Evolutionary conservation across 2,888 invertebrate genomes (phyloP).

Genomic region (Conomelus anceps): DNA sequence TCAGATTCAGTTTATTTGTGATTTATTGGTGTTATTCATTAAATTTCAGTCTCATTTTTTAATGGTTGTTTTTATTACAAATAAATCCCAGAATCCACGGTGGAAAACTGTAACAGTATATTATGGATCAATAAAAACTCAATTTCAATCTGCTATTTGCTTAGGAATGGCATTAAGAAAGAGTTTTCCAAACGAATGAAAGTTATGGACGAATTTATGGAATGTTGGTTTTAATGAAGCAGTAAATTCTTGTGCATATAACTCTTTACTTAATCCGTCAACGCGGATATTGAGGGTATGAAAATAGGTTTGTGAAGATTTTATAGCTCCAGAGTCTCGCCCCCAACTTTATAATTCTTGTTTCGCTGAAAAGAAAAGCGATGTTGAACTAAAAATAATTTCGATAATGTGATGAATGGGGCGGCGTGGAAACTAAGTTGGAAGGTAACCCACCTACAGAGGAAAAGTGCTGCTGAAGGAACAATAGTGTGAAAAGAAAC

Average conservation of each 20-base stretch:
- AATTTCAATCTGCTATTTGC: not conserved
- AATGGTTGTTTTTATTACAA: too few species aligned
- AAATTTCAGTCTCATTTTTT: too few species aligned
- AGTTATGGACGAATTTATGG: not conserved
- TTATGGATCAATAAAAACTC: not conserved
- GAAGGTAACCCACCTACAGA: not conserved
- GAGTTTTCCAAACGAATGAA: not conserved
- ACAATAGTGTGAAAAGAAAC: too few species aligned
- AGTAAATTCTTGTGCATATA: not conserved
- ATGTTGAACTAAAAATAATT: not conserved
- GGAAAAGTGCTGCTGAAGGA: not conserved
- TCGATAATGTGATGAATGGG: not conserved
- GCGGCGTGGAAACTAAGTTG: not conserved
- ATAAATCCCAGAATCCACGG: not conserved
- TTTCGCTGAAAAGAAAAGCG: not conserved
- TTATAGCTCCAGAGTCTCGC: not conserved
- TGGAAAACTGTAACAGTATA: not conserved
- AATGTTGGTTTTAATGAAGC: not conserved
- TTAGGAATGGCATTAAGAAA: not conserved
- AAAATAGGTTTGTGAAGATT: not conserved
- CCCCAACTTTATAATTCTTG: not conserved
- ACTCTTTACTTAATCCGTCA: not conserved
- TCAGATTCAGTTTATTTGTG: too few species aligned
- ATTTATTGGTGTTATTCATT: too few species aligned
- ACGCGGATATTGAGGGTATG: not conserved